These are phyloP conservation scores for Sphaeridia pumilis DNA, from an alignment of 2,888 invertebrate genomes.

Conservation along the genomic window DNA sequence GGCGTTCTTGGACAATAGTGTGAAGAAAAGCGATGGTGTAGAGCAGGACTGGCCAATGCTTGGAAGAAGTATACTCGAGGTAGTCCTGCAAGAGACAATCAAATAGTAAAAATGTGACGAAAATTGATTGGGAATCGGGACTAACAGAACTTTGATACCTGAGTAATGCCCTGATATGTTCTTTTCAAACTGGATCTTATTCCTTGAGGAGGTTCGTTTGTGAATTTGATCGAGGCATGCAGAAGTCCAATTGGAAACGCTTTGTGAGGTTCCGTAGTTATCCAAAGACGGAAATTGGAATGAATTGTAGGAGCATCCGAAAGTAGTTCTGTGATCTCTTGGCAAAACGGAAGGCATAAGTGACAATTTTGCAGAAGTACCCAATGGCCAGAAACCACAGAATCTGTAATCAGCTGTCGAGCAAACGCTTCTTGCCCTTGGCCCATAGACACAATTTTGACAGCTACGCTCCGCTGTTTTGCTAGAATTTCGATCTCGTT, in stretches of 20 bases:
- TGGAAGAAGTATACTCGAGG: conserved; percentile 77
- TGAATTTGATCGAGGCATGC: conserved; percentile 79
- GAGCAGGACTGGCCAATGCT: conserved; percentile 85
- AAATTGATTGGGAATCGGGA: neutral
- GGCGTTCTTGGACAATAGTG: conserved; percentile 84
- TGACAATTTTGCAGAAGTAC: conserved; percentile 91
- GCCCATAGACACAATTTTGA: conserved; percentile 76
- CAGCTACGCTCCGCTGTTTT: conserved; percentile 58
- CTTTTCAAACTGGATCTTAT: conserved; percentile 85
- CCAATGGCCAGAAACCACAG: conserved; percentile 75
- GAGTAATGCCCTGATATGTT: conserved; percentile 79
- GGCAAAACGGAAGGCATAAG: conserved; percentile 84
- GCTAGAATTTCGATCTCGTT: conserved; percentile 78
- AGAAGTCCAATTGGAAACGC: conserved; percentile 73
- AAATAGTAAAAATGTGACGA: neutral
- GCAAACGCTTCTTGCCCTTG: conserved; percentile 90
- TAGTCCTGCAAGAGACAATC: conserved; percentile 52
- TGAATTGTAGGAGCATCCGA: conserved; percentile 73
- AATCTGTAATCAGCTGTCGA: conserved; percentile 64
- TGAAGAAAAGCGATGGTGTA: conserved; percentile 92
- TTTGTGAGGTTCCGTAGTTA: conserved; percentile 86
- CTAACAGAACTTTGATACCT: conserved; percentile 38
- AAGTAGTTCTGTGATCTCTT: conserved; percentile 79
- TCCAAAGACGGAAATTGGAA: conserved; percentile 77
- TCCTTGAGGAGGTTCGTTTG: conserved; percentile 94